A percentile compares a stretch with the other conserved stretches of the same genome.
Evolutionary conservation across 2,113 vertebrate genomes (phyloP).

Genomic region (Dinomys branickii): DNA sequence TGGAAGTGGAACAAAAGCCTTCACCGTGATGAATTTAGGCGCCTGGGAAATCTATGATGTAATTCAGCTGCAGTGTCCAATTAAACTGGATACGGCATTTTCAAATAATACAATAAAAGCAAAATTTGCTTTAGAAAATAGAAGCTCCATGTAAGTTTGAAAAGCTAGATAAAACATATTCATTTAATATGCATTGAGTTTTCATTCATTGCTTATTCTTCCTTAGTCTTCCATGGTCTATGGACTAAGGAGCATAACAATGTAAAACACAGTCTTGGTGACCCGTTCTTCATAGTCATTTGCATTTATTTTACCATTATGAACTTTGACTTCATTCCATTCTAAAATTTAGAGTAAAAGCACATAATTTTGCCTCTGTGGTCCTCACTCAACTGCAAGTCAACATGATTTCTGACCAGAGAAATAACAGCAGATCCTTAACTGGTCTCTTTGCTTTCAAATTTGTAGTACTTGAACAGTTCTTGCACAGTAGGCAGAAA

Average conservation of each 20-base stretch:
- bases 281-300: neutral
- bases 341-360: neutral
- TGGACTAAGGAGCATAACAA: neutral
- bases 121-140: constrained; percentile 37
- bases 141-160: neutral
- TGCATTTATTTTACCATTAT: neutral
- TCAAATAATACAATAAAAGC: neutral
- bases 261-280: neutral
- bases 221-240: neutral
- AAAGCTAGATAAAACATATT: neutral
- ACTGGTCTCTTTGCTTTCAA: neutral
- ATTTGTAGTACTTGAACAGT: neutral
- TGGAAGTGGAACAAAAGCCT: constrained; percentile 51
- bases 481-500: neutral
- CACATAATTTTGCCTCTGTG: neutral
- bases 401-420: neutral
- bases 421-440: neutral
- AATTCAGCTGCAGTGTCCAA: constrained; percentile 48
- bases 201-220: neutral
- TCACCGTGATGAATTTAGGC: constrained; percentile 70
- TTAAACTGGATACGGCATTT: constrained; percentile 16
- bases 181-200: neutral
- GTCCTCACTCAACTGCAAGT: rapidly evolving
- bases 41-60: constrained; percentile 34
- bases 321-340: neutral